These are phyloP conservation scores for Heterodera carotae DNA, from an alignment of 1,140 invertebrate species.

Conservation along the genomic window DNA sequence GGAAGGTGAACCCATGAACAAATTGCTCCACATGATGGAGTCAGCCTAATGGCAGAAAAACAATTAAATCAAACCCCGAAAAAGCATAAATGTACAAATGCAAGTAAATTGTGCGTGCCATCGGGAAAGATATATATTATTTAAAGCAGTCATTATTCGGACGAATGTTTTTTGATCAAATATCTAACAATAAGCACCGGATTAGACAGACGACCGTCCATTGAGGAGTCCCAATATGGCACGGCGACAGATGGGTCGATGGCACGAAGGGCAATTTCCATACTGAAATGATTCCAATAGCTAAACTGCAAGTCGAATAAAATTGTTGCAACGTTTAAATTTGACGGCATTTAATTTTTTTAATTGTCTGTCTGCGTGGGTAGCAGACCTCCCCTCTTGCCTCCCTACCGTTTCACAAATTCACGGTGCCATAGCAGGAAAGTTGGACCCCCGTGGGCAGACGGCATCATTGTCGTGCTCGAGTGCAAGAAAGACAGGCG, in stretches of 20 bases:
- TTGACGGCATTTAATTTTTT: neutral
- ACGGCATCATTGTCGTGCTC: neutral
- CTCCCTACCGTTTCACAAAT: constrained; percentile 20
- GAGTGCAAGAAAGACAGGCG: neutral
- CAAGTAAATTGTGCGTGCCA: too few relatives aligned
- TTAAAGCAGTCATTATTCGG: too few relatives aligned
- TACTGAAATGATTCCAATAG: neutral
- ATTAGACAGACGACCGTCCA: constrained; percentile 50
- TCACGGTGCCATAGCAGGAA: constrained; percentile 60
- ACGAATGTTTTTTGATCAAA: neutral
- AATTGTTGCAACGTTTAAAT: constrained; percentile 1
- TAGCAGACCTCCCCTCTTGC: too few relatives aligned
- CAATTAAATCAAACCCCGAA: too few relatives aligned
- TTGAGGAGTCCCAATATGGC: constrained; percentile 62
- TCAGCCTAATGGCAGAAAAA: neutral
- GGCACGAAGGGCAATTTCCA: constrained; percentile 58
- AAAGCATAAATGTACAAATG: too few relatives aligned
- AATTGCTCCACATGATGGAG: neutral
- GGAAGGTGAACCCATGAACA: neutral
- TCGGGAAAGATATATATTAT: too few relatives aligned
- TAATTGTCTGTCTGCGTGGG: too few relatives aligned
- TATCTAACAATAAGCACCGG: constrained; percentile 29
- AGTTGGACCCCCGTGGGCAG: constrained; percentile 56
- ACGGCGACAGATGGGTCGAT: constrained; percentile 56
- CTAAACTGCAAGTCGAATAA: neutral